A percentile compares a stretch with the other conserved stretches of the same genome.
Conservation (phyloP, 1,140 invertebrate genomes). For the Zophobas morio region DNA sequence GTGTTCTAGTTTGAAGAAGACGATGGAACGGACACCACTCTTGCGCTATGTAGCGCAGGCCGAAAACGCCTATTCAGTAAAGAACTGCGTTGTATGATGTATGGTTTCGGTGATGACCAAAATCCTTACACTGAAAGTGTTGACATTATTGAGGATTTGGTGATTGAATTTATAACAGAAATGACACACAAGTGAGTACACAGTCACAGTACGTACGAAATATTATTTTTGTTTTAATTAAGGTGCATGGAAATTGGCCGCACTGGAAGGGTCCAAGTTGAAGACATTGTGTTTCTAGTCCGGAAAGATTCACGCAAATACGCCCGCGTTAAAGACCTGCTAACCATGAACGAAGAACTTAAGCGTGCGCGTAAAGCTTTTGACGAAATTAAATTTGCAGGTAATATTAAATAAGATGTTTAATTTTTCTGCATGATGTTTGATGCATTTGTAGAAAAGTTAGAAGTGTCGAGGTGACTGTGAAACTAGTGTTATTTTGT, state of each 20-base stretch:
- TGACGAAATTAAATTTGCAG: conserved; percentile 97
- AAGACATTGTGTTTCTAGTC: conserved; percentile 99
- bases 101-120: conserved; percentile 99
- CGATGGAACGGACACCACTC: conserved; percentile 75
- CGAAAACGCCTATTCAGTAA: conserved; percentile 90
- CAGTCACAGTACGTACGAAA: conserved; percentile 1
- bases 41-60: conserved; percentile 76
- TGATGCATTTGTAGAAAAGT: conserved; percentile 9
- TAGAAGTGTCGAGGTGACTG: neutral
- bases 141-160: conserved; percentile 96
- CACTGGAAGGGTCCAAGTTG: conserved; percentile 94
- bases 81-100: conserved; percentile 99
- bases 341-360: conserved; percentile 99
- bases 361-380: conserved; percentile 99
- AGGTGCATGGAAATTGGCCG: conserved; percentile 92
- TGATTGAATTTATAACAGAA: conserved; percentile 98
- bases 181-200: conserved; percentile 83
- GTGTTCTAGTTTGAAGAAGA: conserved; percentile 74
- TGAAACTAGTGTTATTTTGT: neutral
- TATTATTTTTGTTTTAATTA: too few species aligned
- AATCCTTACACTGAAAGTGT: conserved; percentile 99
- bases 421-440: conserved; percentile 32
- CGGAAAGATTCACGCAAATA: conserved; percentile 97
- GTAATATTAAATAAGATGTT: conserved; percentile 61
- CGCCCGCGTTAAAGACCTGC: conserved; percentile 96